Conservation (phyloP, 2,797 vertebrate species). For the Platalea minor region DNA sequence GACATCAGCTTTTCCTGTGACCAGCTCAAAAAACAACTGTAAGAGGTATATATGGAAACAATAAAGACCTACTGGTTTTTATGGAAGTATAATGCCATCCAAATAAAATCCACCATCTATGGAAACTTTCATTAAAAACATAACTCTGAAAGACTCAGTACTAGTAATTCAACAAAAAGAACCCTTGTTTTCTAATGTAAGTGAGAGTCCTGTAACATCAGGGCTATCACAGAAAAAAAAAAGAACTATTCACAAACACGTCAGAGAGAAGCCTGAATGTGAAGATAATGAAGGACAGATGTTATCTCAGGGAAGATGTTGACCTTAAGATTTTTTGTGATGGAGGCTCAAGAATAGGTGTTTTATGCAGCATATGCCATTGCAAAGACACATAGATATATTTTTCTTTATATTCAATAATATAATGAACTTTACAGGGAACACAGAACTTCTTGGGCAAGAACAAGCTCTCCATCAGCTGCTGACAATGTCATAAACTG, state of each 20-base stretch:
- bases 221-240: conserved; percentile 4
- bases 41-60: conserved; percentile 34
- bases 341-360: not conserved
- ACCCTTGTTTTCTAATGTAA: conserved; percentile 24
- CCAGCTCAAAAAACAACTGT: not conserved
- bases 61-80: not conserved
- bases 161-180: conserved; percentile 17
- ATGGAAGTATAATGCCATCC: conserved; percentile 25
- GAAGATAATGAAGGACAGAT: conserved; percentile 43
- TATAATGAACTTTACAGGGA: not conserved
- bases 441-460: not conserved
- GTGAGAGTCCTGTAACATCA: not conserved
- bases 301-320: not conserved
- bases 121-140: conserved; percentile 56
- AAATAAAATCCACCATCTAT: conserved; percentile 34
- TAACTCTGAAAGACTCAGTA: not conserved
- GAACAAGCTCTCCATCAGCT: not conserved
- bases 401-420: not conserved
- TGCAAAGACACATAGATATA: not conserved
- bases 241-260: not conserved
- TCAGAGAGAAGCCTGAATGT: not conserved
- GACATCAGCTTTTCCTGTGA: conserved; percentile 38
- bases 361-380: not conserved
- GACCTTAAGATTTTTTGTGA: not conserved
- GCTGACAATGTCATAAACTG: not conserved